Evolutionary conservation across 2,797 vertebrate genomes (phyloP).

Genomic region (Lutjanus campechanus): DNA sequence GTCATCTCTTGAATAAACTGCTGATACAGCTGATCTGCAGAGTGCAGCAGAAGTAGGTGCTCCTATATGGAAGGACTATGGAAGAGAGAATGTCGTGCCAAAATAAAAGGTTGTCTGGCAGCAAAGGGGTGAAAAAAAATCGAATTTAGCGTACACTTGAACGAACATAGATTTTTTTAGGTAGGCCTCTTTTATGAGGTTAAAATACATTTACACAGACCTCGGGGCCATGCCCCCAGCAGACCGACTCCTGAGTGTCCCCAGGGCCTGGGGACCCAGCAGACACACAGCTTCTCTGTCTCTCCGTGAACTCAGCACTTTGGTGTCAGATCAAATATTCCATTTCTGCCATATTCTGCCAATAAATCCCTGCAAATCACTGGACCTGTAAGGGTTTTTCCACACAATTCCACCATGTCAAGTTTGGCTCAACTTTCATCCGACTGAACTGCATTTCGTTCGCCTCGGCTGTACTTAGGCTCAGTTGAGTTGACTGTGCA

Average conservation of each 20-base stretch:
- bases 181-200: too few species aligned
- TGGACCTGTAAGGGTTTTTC: slow-evolving; percentile 5
- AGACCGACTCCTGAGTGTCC: slow-evolving; percentile 13
- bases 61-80: too few species aligned
- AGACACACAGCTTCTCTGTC: slow-evolving; percentile 21
- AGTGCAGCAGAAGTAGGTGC: too few species aligned
- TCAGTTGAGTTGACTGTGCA: slow-evolving; percentile 1
- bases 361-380: too few species aligned
- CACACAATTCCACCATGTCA: slow-evolving; percentile 9
- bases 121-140: too few species aligned
- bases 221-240: slow-evolving; percentile 24
- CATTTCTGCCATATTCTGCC: too few species aligned
- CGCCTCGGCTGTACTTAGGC: not conserved
- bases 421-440: slow-evolving; percentile 9
- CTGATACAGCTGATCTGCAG: too few species aligned
- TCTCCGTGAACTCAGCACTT: slow-evolving; percentile 74
- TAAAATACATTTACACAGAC: not conserved
- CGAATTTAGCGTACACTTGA: too few species aligned
- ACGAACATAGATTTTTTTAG: too few species aligned
- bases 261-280: slow-evolving; percentile 29
- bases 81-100: too few species aligned
- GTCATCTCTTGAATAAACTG: too few species aligned
- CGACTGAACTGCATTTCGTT: slow-evolving; percentile 23
- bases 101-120: too few species aligned
- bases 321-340: slow-evolving; percentile 67